Base-by-base conservation (phyloP, 2,888 invertebrate species). In the Prosopocoilus inquinatus region DNA sequence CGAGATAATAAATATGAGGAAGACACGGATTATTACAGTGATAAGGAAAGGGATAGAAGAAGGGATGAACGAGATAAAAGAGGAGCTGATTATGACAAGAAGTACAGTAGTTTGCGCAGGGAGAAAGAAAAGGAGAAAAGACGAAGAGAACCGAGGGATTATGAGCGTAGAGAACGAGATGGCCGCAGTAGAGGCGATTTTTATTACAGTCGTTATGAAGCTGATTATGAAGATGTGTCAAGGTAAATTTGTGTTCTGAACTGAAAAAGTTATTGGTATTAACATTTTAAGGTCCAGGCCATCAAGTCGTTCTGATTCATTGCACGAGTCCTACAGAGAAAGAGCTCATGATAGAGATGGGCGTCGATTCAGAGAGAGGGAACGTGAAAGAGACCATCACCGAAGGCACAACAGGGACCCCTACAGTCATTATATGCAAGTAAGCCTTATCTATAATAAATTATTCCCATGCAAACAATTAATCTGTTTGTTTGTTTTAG, bases 1-100 rank as follows among this genome's bases (percentile, higher is more conserved):
- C 75, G 79, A 53, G 75, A 78, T 59, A 79, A 77, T 51, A 75
- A 81, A 50, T 86, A 86, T 71, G 87, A 88, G 61, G 87, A 88
- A 54, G 87, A 86, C 65, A 84, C 84, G 33, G 85, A 86, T 71
- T 86, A 84, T 73, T 86, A 84, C 71, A 87, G 87, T 66, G 87
- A 88, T 71, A 80, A 82, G 56, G 85, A 86, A 61, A 78, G 80
- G 57, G 81, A 81, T 38, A 79, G 80, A 62, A 78, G 81, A 47
- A 64, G 70, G 34, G 70, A 72, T 44, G 71, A 69, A 52, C 70
- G 73, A 34, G 74, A 75, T 44, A 70, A 70, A 36, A 67, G 73
- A 60, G 58, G 66, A 48, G 73, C 72, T 38, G 78, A 78, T 35
- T 74, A 72, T 51, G 75, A 75, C 43, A 63, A 71, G 50, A 75